Conservation (phyloP, 2,113 vertebrate genomes). For the Mugil cephalus region DNA sequence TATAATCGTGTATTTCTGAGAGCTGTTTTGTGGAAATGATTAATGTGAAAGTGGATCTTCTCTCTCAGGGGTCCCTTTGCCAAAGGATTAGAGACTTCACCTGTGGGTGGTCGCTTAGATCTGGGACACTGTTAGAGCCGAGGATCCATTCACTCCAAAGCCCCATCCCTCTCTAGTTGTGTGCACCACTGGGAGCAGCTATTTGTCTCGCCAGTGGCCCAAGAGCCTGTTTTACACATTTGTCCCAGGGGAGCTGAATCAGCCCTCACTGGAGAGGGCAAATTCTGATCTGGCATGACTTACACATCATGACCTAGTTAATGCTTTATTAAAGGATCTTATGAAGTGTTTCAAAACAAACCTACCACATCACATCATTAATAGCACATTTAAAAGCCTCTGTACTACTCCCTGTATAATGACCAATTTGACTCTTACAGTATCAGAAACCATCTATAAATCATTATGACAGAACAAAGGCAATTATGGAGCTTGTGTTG, state of each 20-base stretch:
- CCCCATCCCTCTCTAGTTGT: conserved; percentile 72
- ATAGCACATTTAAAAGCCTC: conserved; percentile 21
- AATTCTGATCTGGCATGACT: conserved; percentile 50
- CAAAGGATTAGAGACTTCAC: conserved; percentile 65
- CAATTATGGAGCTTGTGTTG: conserved; percentile 20
- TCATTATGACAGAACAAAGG: conserved; percentile 31
- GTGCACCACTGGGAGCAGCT: conserved; percentile 64
- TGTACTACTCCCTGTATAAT: conserved; percentile 3
- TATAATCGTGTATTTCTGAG: conserved; percentile 75
- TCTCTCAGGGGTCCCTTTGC: conserved; percentile 60
- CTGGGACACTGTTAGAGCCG: conserved; percentile 65
- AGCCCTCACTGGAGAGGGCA: conserved; percentile 57
- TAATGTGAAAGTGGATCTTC: conserved; percentile 69
- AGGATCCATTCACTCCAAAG: conserved; percentile 72
- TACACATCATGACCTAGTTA: conserved; percentile 39
- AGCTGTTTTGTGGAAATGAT: conserved; percentile 72
- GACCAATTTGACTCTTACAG: conserved; percentile 22
- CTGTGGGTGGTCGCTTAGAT: conserved; percentile 76
- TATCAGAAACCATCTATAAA: conserved; percentile 21
- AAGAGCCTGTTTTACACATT: conserved; percentile 62
- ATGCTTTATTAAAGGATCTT: conserved; percentile 17
- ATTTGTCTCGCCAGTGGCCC: conserved; percentile 73
- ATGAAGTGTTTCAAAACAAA: conserved; percentile 32
- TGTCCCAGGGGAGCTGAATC: conserved; percentile 69
- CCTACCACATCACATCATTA: conserved; percentile 8